phyloP scores from a whole-genome alignment of 2,113 vertebrate genomes.

The Rhabdornis inornatus region DNA sequence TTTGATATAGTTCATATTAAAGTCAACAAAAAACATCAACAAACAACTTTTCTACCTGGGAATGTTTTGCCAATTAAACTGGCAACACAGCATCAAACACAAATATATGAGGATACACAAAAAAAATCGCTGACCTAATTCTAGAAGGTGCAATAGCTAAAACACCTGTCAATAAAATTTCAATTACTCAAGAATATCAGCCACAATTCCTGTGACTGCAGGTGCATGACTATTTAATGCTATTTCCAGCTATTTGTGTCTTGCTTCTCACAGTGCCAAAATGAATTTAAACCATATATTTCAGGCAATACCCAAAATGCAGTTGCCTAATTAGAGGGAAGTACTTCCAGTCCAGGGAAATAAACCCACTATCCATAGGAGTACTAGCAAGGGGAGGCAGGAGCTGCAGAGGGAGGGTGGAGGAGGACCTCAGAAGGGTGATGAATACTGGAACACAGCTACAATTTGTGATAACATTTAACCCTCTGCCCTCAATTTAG shows the following conservation, averaged over 20 bases:
- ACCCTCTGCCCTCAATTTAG: constrained; percentile 67
- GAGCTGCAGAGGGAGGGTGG: not conserved
- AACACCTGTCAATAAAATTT: not conserved
- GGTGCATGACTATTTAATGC: not conserved
- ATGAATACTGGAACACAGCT: constrained; percentile 64
- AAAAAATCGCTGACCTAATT: not conserved
- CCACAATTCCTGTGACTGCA: not conserved
- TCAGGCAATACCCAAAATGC: not conserved
- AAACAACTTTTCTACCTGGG: not conserved
- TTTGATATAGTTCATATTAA: not conserved
- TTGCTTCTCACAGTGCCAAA: not conserved
- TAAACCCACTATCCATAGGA: not conserved
- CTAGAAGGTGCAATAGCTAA: not conserved
- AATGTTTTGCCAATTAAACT: not conserved
- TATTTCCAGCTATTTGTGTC: not conserved
- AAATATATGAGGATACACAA: not conserved
- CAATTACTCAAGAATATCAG: not conserved
- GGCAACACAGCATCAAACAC: not conserved
- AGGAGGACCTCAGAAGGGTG: not conserved
- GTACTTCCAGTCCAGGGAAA: not conserved
- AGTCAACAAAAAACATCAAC: not conserved
- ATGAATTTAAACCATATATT: not conserved
- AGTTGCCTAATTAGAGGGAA: not conserved
- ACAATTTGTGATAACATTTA: constrained; percentile 68
- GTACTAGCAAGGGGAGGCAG: not conserved